phyloP scores from a whole-genome alignment of 2,113 vertebrate species.

The Trichechus manatus region DNA sequence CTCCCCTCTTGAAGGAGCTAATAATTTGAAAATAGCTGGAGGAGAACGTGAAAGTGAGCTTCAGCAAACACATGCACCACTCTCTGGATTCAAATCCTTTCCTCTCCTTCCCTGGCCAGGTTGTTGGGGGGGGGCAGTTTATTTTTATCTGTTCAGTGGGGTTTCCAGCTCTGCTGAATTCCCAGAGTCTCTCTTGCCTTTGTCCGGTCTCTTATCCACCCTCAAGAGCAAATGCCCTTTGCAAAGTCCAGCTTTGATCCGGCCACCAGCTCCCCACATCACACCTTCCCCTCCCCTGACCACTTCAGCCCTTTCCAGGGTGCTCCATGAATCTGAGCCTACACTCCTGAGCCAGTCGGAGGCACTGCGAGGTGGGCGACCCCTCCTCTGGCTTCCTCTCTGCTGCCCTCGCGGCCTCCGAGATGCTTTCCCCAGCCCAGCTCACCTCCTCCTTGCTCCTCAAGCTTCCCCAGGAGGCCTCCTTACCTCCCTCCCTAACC shows the following conservation, averaged over 20 bases:
- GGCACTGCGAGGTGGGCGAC: not conserved
- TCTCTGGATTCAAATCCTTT: slow-evolving; percentile 67
- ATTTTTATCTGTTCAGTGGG: slow-evolving; percentile 63
- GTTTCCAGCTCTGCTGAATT: slow-evolving; percentile 21
- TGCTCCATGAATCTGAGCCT: not conserved
- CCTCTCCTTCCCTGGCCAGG: slow-evolving; percentile 62
- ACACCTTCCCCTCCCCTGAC: not conserved
- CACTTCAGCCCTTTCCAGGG: not conserved
- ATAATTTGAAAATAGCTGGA: slow-evolving; percentile 62
- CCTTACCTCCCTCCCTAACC: not conserved
- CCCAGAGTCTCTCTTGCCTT: not conserved
- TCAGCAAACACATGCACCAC: not conserved
- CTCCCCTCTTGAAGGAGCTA: not conserved
- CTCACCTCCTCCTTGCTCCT: not conserved
- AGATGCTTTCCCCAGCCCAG: not conserved
- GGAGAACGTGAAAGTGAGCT: slow-evolving; percentile 64
- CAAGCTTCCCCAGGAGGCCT: not conserved
- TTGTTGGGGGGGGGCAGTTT: not conserved
- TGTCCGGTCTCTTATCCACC: not conserved
- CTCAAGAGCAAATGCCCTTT: not conserved
- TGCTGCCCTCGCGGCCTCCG: not conserved
- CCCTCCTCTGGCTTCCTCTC: not conserved
- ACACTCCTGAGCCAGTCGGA: not conserved
- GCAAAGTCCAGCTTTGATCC: not conserved
- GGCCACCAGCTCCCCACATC: not conserved